These are phyloP conservation scores for Nebria brevicollis DNA, from an alignment of 2,888 invertebrate species.

Conservation along the genomic window DNA sequence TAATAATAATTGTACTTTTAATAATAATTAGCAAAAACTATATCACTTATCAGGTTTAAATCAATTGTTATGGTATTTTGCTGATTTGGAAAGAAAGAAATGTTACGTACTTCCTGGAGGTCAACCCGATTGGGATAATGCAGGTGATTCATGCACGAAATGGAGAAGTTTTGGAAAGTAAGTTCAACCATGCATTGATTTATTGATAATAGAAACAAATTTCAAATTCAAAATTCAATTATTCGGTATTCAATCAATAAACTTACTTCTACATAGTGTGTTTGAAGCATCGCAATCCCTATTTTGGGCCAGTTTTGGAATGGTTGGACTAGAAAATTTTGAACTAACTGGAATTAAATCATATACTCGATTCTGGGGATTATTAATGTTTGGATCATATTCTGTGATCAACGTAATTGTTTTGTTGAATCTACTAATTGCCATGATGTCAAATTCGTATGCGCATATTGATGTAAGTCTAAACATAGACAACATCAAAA, in stretches of 20 bases:
- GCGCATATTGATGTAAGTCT: slow-evolving; percentile 86
- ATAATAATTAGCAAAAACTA: slow-evolving; percentile 18
- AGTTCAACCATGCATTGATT: slow-evolving; percentile 55
- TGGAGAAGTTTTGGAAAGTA: slow-evolving; percentile 89
- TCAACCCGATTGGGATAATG: slow-evolving; percentile 79
- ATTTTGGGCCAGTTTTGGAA: slow-evolving; percentile 96
- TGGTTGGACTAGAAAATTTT: slow-evolving; percentile 88
- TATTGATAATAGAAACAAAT: too few relatives aligned
- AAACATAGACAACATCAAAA: slow-evolving; percentile 7
- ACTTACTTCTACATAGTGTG: slow-evolving; percentile 68
- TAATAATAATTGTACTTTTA: not conserved
- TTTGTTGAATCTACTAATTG: slow-evolving; percentile 91
- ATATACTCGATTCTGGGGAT: slow-evolving; percentile 93
- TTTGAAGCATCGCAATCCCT: slow-evolving; percentile 95
- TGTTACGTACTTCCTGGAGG: slow-evolving; percentile 79
- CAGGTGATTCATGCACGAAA: slow-evolving; percentile 82
- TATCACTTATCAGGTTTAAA: slow-evolving; percentile 72
- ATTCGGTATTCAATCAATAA: not conserved
- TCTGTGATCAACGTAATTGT: slow-evolving; percentile 95
- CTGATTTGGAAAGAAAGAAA: slow-evolving; percentile 83
- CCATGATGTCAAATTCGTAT: slow-evolving; percentile 98
- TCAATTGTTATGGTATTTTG: slow-evolving; percentile 95
- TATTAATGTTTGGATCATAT: slow-evolving; percentile 96
- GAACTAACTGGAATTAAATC: slow-evolving; percentile 88
- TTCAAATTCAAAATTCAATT: too few relatives aligned